A percentile compares a stretch with the other conserved stretches of the same genome.
phyloP scores from a whole-genome alignment of 2,113 vertebrate genomes.

The Osmerus eperlanus region DNA sequence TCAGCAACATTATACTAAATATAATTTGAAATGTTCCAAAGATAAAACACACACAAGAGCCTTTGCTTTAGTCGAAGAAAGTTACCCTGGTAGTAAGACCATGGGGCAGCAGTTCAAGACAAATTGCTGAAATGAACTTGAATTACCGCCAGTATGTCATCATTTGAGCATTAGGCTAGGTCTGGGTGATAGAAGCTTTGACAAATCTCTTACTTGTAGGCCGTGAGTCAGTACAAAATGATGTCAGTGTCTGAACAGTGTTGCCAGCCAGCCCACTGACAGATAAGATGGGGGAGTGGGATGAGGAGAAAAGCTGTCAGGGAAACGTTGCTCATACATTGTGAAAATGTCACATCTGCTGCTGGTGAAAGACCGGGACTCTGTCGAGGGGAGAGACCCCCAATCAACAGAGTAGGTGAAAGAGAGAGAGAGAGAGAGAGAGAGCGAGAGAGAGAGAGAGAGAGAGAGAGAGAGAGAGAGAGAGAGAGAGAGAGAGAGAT shows the following conservation, averaged over 20 bases:
- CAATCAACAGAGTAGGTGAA: conserved; percentile 14
- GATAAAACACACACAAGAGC: too few relatives aligned
- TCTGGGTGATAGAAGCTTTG: not conserved
- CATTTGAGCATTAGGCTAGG: not conserved
- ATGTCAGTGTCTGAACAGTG: conserved; percentile 28
- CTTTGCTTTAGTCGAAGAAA: conserved; percentile 1
- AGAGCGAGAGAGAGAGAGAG: conserved; percentile 26
- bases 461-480: conserved; percentile 45
- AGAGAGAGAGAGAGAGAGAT: conserved; percentile 35
- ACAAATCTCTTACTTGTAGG: not conserved
- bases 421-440: conserved; percentile 29
- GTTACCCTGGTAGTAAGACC: conserved; percentile 8
- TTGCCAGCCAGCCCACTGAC: conserved; percentile 34
- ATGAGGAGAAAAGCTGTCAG: conserved; percentile 21
- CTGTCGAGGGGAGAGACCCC: not conserved
- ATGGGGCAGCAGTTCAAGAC: too few relatives aligned
- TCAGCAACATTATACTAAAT: too few relatives aligned
- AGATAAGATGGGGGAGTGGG: conserved; percentile 25
- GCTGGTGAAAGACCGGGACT: conserved; percentile 16
- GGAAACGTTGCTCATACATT: conserved; percentile 13
- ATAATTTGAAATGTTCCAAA: too few relatives aligned
- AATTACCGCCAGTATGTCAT: not conserved
- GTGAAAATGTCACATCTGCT: conserved; percentile 24
- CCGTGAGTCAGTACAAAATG: conserved; percentile 23
- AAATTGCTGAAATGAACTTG: not conserved